A percentile compares a stretch with the other conserved stretches of the same genome.
phyloP scores from a whole-genome alignment of 2,113 vertebrate genomes.

The Oenanthe oenanthe region DNA sequence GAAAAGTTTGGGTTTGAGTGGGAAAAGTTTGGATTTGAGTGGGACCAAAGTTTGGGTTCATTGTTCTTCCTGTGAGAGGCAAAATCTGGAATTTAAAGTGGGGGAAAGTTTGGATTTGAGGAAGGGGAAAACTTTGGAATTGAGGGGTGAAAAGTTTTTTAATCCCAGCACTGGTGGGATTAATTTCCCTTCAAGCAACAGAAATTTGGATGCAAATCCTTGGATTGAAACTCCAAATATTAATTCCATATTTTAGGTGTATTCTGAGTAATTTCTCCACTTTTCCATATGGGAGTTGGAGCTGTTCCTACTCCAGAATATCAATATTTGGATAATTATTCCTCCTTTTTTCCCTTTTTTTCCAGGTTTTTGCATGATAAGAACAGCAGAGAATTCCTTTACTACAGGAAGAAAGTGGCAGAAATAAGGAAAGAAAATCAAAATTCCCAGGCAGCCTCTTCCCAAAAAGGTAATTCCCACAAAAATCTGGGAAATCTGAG shows the following conservation, averaged over 20 bases:
- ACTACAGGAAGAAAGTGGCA: slow-evolving; percentile 94
- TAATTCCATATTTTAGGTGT: rapidly evolving
- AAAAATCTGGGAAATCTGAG: not conserved
- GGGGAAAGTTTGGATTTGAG: not conserved
- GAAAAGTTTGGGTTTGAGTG: not conserved
- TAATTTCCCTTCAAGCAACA: not conserved
- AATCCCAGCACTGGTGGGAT: rapidly evolving
- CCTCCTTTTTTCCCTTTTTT: rapidly evolving
- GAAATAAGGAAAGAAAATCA: slow-evolving; percentile 81
- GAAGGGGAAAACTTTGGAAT: not conserved
- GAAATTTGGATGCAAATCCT: not conserved
- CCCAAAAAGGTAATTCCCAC: slow-evolving; percentile 82
- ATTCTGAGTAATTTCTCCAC: not conserved
- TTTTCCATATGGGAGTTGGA: not conserved
- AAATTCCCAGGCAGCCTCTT: slow-evolving; percentile 59
- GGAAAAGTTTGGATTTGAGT: not conserved
- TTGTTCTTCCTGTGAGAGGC: no score
- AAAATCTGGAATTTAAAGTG: not conserved
- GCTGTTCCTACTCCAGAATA: not conserved
- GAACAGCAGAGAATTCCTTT: slow-evolving; percentile 91
- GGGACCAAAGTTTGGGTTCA: no score
- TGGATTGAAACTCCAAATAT: not conserved
- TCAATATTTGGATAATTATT: not conserved
- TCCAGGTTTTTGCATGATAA: slow-evolving; percentile 93
- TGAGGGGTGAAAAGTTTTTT: no score